These are phyloP conservation scores for Acrossocheilus wenchowensis DNA, from an alignment of 2,797 vertebrate genomes.

Conservation along the genomic window DNA sequence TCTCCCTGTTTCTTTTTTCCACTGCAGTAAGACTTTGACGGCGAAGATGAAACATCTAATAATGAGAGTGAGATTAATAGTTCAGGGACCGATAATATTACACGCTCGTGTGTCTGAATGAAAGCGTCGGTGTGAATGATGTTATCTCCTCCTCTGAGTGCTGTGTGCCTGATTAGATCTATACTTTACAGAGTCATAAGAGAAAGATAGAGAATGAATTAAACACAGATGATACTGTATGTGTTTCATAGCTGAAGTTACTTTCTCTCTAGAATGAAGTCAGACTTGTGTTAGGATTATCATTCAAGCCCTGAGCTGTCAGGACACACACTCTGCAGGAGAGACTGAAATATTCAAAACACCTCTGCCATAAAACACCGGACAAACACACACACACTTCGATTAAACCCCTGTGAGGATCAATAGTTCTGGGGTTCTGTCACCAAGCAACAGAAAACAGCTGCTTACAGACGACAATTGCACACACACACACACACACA, in stretches of 20 bases:
- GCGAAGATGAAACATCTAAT: neutral
- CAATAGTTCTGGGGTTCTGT: slow-evolving; percentile 69
- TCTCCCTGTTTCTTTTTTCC: neutral
- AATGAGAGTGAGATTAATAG: neutral
- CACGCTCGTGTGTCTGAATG: no score
- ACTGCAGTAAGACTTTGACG: neutral
- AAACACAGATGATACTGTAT: neutral
- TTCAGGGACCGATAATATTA: neutral
- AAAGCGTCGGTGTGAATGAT: neutral
- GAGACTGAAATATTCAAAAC: slow-evolving; percentile 38
- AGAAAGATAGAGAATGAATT: neutral
- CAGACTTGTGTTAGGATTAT: neutral
- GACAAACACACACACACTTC: slow-evolving; percentile 37
- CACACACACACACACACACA: slow-evolving; percentile 14
- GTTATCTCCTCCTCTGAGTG: neutral
- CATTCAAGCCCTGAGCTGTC: neutral
- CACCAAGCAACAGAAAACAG: slow-evolving; percentile 76
- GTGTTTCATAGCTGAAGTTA: neutral
- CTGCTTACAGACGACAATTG: slow-evolving; percentile 42
- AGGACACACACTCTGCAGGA: slow-evolving; percentile 31
- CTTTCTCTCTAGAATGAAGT: neutral
- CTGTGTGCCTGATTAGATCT: neutral
- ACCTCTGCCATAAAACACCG: slow-evolving; percentile 15
- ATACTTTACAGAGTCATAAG: neutral
- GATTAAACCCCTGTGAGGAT: slow-evolving; percentile 62